Evolutionary conservation across 2,113 vertebrate genomes (phyloP).

Genomic region (Cercopithecus mona): DNA sequence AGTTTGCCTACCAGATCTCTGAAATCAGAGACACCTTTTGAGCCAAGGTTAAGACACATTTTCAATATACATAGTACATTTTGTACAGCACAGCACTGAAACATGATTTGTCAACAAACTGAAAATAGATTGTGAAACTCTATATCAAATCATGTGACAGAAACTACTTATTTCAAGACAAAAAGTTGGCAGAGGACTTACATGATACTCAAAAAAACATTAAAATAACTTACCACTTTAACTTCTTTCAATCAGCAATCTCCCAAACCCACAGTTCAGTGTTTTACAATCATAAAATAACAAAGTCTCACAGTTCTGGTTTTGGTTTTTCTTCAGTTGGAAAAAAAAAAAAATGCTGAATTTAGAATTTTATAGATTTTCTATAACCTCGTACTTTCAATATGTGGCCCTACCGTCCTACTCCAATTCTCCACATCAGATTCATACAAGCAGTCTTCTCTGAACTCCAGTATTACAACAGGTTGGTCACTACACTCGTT

Average conservation of each 20-base stretch:
- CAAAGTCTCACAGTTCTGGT: neutral
- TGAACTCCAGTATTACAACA: neutral
- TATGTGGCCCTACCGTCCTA: neutral
- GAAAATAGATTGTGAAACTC: constrained; percentile 23
- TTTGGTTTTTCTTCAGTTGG: neutral
- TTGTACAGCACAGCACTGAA: constrained; percentile 18
- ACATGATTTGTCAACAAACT: constrained; percentile 30
- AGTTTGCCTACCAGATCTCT: neutral
- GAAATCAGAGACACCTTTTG: neutral
- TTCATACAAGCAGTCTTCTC: neutral
- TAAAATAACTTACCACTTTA: constrained; percentile 6
- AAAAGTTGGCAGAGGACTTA: fast-evolving
- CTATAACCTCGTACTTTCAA: neutral
- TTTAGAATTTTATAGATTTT: neutral
- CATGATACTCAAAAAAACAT: neutral
- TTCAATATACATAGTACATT: constrained; percentile 35
- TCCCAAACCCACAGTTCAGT: neutral
- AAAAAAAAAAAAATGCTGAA: neutral
- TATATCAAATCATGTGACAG: neutral
- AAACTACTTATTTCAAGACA: neutral
- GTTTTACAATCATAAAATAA: neutral
- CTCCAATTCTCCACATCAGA: neutral
- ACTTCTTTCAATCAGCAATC: neutral
- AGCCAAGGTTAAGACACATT: neutral
- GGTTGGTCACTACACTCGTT: neutral